Percentiles rank a stretch among this genome's conserved stretches.
Evolutionary conservation across 2,888 invertebrate species (phyloP).

Genomic region (Coenonympha arcania): DNA sequence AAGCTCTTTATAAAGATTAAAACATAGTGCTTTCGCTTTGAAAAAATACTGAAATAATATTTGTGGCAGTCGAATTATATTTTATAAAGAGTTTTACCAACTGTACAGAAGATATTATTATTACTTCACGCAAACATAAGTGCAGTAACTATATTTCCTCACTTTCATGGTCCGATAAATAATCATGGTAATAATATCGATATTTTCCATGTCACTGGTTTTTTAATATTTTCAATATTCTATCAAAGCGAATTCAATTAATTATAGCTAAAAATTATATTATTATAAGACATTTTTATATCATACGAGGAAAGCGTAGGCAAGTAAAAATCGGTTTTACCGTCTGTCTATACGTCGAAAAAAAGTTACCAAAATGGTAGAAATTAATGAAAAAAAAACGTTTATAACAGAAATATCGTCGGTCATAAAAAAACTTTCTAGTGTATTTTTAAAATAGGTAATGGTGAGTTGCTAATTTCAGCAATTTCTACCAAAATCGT

Average conservation of each 20-base stretch:
- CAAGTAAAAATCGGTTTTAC: conserved; percentile 9
- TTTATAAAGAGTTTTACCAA: too few relatives aligned
- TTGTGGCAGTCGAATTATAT: too few relatives aligned
- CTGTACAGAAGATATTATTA: too few relatives aligned
- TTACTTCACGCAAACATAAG: too few relatives aligned
- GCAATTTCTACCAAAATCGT: neutral
- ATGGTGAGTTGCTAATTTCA: neutral
- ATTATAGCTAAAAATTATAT: conserved; percentile 8
- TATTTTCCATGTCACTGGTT: neutral
- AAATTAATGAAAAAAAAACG: neutral
- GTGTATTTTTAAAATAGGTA: neutral
- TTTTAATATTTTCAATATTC: neutral
- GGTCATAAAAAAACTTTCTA: neutral
- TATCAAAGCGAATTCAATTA: neutral
- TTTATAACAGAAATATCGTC: neutral
- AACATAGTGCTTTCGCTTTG: neutral
- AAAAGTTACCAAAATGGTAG: neutral
- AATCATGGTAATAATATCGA: too few relatives aligned
- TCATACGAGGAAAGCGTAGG: conserved; percentile 19
- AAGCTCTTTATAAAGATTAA: conserved; percentile 8
- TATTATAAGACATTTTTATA: neutral
- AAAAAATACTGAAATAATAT: neutral
- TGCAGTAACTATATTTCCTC: too few relatives aligned
- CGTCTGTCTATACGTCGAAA: conserved; percentile 10
- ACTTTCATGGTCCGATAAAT: too few relatives aligned